Evolutionary conservation across 1,140 invertebrate genomes (phyloP), one percentile per base, ranked within the genome.

Genomic region (Archivesica marissinica): DNA sequence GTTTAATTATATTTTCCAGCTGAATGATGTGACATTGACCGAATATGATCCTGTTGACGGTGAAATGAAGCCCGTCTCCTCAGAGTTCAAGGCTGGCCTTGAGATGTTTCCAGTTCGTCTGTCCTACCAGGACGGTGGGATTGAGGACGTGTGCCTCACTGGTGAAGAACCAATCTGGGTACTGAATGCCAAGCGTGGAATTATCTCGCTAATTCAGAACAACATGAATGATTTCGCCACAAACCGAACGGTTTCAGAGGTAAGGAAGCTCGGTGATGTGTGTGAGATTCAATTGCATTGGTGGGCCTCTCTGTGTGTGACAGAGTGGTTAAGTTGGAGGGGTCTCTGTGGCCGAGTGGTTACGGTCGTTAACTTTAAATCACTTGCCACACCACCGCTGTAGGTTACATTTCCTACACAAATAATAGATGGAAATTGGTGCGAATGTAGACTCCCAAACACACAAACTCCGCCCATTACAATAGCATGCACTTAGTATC

Each of bases 151-250:
- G 2, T 95, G 94, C 86, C 66, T 87, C n/a, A 50, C 76, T 44
- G 82, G 84, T 9, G 88, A 89, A 95, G 97, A 98, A 90, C 94
- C 95, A 7, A 95, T 95, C 1, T 98, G 97, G 96, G 96, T 96
- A 0, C 94, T 98, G 75, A 99, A 99, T 93, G 96, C 98, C 90
- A 98, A 98, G 92, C 95, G 96, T 88, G 97, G 97, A 28, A 95
- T 98, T 17, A 92, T 99, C 3, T 97, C 97, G 0, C 95, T 97
- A 87, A 95, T 98, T 47, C 97, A 98, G 89, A 98, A 98, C 90
- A 96, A 96, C 30, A 98, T 98, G 97, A 95, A 86, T 0, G 94
- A 97, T 66, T 97, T 98, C 59, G 97, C 98, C 90, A 95, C 97
- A 17, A 96, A 97, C 90, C 95, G 96, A 59, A 95, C 95, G 54